phyloP scores from a whole-genome alignment of 2,113 vertebrate species.

The Siniperca knerii region DNA sequence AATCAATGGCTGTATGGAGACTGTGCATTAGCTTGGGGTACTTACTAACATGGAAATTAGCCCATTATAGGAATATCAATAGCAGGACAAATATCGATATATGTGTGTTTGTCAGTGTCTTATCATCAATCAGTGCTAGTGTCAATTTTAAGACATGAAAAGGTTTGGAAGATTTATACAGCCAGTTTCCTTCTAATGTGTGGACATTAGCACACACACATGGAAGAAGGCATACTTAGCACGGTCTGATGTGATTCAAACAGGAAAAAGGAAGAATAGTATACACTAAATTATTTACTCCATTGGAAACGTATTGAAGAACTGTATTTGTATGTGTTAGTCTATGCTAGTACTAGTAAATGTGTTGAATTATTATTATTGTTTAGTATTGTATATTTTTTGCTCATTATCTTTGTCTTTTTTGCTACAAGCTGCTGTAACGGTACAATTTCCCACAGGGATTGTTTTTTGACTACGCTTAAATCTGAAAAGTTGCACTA shows the following conservation, averaged over 20 bases:
- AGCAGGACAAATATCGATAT: constrained; percentile 44
- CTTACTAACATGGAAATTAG: constrained; percentile 50
- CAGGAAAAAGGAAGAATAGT: background rate
- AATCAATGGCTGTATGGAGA: constrained; percentile 47
- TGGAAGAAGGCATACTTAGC: background rate
- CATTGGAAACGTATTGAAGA: background rate
- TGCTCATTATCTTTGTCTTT: no score
- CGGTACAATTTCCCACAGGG: no score
- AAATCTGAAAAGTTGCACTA: no score
- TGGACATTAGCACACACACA: background rate
- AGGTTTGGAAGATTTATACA: background rate
- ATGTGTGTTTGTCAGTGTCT: constrained; percentile 31
- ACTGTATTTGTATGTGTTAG: background rate
- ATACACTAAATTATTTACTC: background rate
- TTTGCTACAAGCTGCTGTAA: no score
- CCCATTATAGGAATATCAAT: constrained; percentile 55
- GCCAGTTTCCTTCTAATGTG: background rate
- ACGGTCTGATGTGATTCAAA: background rate
- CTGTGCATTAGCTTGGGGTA: constrained; percentile 19
- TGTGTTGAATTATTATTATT: background rate
- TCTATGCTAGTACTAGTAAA: background rate
- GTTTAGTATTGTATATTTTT: no score
- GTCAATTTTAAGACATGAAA: background rate
- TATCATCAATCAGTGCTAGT: constrained; percentile 16
- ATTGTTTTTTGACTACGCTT: no score